Evolutionary conservation across 2,888 invertebrate genomes (phyloP).

Genomic region (Tromatobia lineatoria): DNA sequence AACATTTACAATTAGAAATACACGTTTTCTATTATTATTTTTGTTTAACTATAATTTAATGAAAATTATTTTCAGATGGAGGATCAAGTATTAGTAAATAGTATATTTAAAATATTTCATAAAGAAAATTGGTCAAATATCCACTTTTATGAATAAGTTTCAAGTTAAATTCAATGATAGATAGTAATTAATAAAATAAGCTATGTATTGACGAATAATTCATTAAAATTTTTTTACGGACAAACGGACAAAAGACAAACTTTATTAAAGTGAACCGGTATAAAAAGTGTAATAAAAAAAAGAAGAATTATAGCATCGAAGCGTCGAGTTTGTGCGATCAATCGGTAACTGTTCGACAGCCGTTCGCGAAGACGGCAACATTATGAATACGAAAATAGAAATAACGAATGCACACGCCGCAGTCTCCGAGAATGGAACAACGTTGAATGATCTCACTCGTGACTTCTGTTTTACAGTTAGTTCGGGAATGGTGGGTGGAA

Average conservation of each 20-base stretch:
- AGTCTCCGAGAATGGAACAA: slow-evolving; percentile 6
- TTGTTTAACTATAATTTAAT: too few species aligned
- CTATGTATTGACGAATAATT: background rate
- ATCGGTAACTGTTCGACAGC: slow-evolving; percentile 10
- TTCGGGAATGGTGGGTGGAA: slow-evolving; percentile 73
- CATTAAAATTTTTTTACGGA: background rate
- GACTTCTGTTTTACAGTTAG: slow-evolving; percentile 66
- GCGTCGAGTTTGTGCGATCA: background rate
- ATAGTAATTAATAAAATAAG: background rate
- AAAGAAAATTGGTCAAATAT: background rate
- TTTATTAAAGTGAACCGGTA: background rate
- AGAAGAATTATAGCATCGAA: background rate
- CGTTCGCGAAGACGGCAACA: slow-evolving; percentile 1
- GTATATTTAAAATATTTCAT: background rate
- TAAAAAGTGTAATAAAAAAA: background rate
- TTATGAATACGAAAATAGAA: slow-evolving; percentile 28
- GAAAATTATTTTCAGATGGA: too few species aligned
- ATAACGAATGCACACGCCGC: slow-evolving; percentile 7
- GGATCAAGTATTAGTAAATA: too few species aligned
- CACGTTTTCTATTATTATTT: too few species aligned
- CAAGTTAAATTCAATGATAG: background rate
- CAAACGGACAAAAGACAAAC: too few species aligned
- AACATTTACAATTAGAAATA: too few species aligned
- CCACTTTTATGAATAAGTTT: background rate
- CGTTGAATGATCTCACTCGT: slow-evolving; percentile 17